Evolutionary conservation across 2,797 vertebrate genomes (phyloP), one percentile per base, ranked within the genome.

Genomic region (Myotis findleyi): DNA sequence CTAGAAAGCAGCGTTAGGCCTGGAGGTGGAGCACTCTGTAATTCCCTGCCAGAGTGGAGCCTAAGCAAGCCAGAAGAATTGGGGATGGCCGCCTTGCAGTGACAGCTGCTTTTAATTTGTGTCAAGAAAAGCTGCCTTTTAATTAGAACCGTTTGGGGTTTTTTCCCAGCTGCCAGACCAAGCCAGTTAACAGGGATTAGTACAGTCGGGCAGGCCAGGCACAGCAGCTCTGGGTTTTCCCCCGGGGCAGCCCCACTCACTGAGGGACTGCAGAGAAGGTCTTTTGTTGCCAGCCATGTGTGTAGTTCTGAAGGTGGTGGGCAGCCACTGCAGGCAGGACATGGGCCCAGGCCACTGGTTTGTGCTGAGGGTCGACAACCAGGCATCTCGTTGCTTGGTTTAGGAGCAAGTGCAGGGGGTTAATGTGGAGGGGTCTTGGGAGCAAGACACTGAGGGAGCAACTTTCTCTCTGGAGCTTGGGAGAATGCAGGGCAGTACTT

Each of bases 81-180:
- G 71, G 36, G 41, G 25, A 57, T 57, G 64, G 66, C 79, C 2
- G n/a, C 91, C 82, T 95, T 27, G 41, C 69, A 64, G 12, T 82
- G 95, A 90, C 92, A 92, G 93, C 92, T 92, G 95, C 95, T 95
- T 93, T 80, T 84, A 68, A 96, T 95, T 95, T 96, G 69, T 86
- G 76, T 94, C 76, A 51, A 83, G 93, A 84, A 90, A 91, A 94
- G 82, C 94, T 71, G 77, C 85, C 92, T 86, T 94, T 95, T 96
- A 79, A 94, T 95, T 93, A 96, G 91, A 81, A 83, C 81, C 20
- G 5, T 92, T 93, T 68, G 55, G 76, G 25, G 7, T 53, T 53
- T 59, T 62, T 7, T 76, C 62, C 20, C 33, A 77, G 30, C 36
- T 47, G 41, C 89, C 89, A 95, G 62, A 53, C 44, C 57, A 80